These are phyloP conservation scores for Coremacera marginata DNA, from an alignment of 2,888 invertebrate genomes.

Conservation along the genomic window DNA sequence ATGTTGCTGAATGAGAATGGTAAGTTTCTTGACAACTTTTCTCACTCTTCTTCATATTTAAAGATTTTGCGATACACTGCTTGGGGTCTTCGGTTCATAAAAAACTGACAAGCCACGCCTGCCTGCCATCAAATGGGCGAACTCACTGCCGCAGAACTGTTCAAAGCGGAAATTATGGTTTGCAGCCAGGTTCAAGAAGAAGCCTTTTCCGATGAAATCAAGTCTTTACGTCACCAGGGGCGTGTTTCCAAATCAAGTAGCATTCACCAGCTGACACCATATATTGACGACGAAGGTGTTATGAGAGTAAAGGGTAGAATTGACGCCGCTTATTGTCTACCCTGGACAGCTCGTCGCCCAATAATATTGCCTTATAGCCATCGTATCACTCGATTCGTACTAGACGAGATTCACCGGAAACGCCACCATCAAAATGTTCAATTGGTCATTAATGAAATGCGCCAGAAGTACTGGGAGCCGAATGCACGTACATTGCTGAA, in stretches of 20 bases:
- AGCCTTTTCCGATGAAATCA: neutral
- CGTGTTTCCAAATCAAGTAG: neutral
- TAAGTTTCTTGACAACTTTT: neutral
- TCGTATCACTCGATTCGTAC: neutral
- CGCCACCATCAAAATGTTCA: too few species aligned
- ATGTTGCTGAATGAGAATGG: neutral
- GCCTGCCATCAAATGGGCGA: neutral
- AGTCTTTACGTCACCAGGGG: neutral
- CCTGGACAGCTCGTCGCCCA: constrained; percentile 8
- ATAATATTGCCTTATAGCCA: constrained; percentile 17
- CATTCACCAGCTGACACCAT: too few species aligned
- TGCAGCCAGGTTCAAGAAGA: neutral
- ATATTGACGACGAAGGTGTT: neutral
- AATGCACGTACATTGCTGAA: constrained; percentile 4
- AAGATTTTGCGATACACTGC: neutral
- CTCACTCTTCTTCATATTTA: neutral
- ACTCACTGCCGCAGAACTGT: neutral
- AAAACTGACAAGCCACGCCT: neutral
- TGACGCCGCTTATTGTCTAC: constrained; percentile 14
- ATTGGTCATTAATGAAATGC: constrained; percentile 29
- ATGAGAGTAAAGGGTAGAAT: neutral
- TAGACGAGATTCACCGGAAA: neutral
- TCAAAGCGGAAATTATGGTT: neutral
- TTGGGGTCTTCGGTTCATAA: neutral
- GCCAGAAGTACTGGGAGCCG: constrained; percentile 36